Conservation (phyloP, 2,113 vertebrate species). For the Sapayoa aenigma region DNA sequence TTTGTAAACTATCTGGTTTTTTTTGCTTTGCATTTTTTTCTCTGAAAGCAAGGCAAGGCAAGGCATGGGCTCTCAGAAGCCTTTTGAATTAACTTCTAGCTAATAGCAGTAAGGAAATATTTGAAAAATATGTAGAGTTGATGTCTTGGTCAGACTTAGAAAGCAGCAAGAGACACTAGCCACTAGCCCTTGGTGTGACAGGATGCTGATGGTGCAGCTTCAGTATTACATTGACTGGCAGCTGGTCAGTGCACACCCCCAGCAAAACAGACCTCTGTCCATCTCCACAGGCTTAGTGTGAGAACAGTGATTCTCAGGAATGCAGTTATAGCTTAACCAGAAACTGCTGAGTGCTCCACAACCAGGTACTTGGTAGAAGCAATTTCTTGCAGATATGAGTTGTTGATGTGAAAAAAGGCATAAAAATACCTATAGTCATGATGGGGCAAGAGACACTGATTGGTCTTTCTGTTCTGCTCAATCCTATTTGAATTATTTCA, state of each 20-base stretch:
- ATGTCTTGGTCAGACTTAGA: background rate
- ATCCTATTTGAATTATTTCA: background rate
- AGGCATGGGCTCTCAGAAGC: background rate
- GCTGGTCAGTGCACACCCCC: background rate
- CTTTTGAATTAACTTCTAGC: background rate
- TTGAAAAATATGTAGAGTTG: background rate
- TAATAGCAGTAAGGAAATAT: background rate
- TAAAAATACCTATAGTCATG: background rate
- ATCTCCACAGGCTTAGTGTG: background rate
- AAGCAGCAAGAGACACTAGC: background rate
- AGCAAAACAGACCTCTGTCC: background rate
- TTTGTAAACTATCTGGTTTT: background rate
- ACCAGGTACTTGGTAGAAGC: background rate
- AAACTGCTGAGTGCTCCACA: background rate
- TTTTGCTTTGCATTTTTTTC: background rate
- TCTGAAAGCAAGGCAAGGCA: background rate
- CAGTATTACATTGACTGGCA: background rate
- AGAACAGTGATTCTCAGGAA: background rate
- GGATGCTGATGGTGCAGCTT: background rate
- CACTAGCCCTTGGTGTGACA: accelerated
- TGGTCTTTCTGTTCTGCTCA: background rate
- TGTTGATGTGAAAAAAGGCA: background rate
- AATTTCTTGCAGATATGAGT: background rate
- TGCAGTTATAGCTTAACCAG: background rate
- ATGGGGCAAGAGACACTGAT: background rate